Evolutionary conservation across 2,113 vertebrate genomes (phyloP), one percentile per base, ranked within the genome.

Genomic region (Gracilinanus agilis): DNA sequence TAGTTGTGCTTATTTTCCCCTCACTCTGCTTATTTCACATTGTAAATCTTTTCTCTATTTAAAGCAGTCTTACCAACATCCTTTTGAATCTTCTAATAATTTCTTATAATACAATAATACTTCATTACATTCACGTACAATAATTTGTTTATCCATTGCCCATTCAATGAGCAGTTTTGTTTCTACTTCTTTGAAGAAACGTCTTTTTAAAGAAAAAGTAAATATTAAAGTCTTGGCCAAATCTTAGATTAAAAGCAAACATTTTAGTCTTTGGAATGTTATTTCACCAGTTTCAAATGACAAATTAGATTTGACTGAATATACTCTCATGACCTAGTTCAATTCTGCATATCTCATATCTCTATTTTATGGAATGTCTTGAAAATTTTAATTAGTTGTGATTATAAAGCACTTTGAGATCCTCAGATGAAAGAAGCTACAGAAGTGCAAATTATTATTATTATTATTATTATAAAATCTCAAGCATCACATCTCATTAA

Each of bases 361-460:
- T 24, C 90, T 93, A 93, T 53, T 90, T 61, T 55, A 93, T 92
- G 25, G 88, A 53, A 93, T 94, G 44, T 29, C 90, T n/a, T 90
- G 91, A 95, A 54, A 92, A 61, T 89, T 94, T 94, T 95, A 97
- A 95, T 95, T 96, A 93, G 53, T 90, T 96, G 91, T 92, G 12
- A 96, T 95, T 95, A 40, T 91, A 67, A 96, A 95, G 91, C 40
- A 92, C 24, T 95, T 88, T 95, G 94, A 95, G 56, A 91, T 11
- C 55, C 40, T 96, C 89, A 91, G 24, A 92, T 90, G 53, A 96
- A 97, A 93, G 55, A 34, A 93, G 2, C 29, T 95, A 90, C 0
- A 89, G 0, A 95, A 95, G 19, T 9, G 29, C 88, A 94, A 0
- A 0, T 53, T 94, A 96, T 96, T 95, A 93, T 95, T 95, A 61